A percentile compares a stretch with the other conserved stretches of the same genome.
Conservation (phyloP, 2,113 vertebrate genomes). For the Paradisaea rubra region DNA sequence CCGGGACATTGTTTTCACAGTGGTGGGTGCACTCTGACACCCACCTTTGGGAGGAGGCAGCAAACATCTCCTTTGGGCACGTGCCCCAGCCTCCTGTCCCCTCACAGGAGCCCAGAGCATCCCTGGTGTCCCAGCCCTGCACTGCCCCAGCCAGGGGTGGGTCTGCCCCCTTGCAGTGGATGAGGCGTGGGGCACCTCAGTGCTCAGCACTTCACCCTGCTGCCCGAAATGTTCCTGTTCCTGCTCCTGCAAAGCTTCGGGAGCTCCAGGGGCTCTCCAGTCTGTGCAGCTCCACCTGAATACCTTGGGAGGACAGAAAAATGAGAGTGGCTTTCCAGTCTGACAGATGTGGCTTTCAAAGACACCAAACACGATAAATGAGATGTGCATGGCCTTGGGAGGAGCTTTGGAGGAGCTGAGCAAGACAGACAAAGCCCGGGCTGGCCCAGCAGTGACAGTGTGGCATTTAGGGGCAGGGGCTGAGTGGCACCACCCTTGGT, state of each 20-base stretch:
- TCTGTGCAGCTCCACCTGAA: not conserved
- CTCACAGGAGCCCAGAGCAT: not conserved
- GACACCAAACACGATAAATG: not conserved
- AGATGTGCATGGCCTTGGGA: accelerated
- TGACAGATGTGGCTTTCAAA: not conserved
- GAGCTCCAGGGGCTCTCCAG: not conserved
- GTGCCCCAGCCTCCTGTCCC: not conserved
- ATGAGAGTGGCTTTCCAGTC: not conserved
- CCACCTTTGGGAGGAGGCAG: not conserved
- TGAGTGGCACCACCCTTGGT: not conserved
- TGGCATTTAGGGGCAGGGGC: not conserved
- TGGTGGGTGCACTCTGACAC: not conserved
- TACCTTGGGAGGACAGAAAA: not conserved
- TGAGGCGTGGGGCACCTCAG: not conserved
- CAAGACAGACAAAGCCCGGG: not conserved
- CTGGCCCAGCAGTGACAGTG: not conserved
- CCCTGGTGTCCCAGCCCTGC: not conserved
- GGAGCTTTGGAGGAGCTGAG: not conserved
- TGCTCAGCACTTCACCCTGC: not conserved
- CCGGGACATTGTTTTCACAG: not conserved
- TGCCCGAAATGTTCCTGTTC: not conserved
- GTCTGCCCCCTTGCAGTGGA: not conserved
- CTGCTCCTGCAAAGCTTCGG: not conserved
- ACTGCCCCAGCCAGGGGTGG: accelerated
- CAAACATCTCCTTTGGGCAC: not conserved